Conservation (phyloP, 1,140 invertebrate genomes). For the Hylyphantes graminicola region DNA sequence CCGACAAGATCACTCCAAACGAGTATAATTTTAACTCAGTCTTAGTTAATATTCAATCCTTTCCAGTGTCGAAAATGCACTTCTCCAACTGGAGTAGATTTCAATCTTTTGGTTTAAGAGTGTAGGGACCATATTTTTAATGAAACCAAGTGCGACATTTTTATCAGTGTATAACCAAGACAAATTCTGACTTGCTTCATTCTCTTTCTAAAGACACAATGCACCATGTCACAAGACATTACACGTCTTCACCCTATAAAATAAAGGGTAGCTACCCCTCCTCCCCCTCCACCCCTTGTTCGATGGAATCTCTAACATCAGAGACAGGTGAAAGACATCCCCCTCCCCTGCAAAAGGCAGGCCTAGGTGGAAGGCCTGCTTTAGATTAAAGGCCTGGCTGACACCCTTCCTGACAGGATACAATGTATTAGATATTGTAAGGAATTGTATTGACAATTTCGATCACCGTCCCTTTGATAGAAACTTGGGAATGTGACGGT, state of each 20-base stretch:
- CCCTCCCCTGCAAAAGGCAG: background rate
- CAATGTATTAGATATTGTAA: slow-evolving; percentile 59
- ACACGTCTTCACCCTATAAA: slow-evolving; percentile 16
- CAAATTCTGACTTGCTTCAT: background rate
- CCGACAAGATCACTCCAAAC: too few species aligned
- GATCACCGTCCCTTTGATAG: slow-evolving; percentile 21
- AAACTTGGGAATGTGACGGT: slow-evolving; percentile 56
- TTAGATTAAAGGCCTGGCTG: slow-evolving; percentile 48
- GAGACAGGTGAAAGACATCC: slow-evolving; percentile 56
- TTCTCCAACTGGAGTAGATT: too few species aligned
- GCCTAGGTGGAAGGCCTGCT: slow-evolving; percentile 26
- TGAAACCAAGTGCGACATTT: too few species aligned
- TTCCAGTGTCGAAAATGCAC: too few species aligned
- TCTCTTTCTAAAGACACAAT: background rate
- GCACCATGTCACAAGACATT: slow-evolving; percentile 30
- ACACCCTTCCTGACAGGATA: slow-evolving; percentile 46
- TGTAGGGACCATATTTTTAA: too few species aligned
- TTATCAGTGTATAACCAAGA: too few species aligned
- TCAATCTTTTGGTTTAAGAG: too few species aligned
- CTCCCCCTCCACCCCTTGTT: background rate
- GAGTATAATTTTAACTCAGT: too few species aligned
- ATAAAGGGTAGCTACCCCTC: background rate
- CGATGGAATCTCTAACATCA: slow-evolving; percentile 23
- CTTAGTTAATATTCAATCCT: too few species aligned
- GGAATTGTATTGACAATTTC: slow-evolving; percentile 60